These are phyloP conservation scores for Aleadryas rufinucha DNA, from an alignment of 2,113 vertebrate species.

Conservation along the genomic window DNA sequence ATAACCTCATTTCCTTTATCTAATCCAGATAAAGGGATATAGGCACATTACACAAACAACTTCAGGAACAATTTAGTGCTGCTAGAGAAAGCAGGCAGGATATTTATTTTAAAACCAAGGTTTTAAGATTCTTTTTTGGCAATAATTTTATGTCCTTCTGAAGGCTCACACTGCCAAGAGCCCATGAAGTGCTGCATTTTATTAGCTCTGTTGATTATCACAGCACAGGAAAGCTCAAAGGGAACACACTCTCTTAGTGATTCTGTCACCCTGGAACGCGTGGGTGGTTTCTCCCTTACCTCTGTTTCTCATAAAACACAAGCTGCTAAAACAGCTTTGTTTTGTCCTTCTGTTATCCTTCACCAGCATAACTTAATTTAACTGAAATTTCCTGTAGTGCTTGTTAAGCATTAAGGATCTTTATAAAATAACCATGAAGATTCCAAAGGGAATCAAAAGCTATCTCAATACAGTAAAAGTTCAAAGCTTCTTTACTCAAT, in stretches of 20 bases:
- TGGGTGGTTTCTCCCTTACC: background rate
- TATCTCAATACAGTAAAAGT: background rate
- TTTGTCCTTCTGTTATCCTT: background rate
- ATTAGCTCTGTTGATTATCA: background rate
- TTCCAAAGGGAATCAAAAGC: background rate
- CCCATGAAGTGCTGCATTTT: background rate
- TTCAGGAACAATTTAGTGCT: background rate
- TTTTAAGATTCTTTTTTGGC: background rate
- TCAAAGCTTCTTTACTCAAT: background rate
- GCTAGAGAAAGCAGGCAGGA: background rate
- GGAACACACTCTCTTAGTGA: background rate
- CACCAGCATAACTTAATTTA: background rate
- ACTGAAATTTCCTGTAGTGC: background rate
- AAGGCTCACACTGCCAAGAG: background rate
- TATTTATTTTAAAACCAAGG: background rate
- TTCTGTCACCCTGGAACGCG: background rate
- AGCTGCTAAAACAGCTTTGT: background rate
- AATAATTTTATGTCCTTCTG: background rate
- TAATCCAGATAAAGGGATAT: background rate
- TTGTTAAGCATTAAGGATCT: background rate
- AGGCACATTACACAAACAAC: background rate
- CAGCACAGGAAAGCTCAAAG: background rate
- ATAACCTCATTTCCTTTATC: background rate
- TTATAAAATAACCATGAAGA: background rate
- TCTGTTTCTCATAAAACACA: conserved; percentile 26